A percentile compares a stretch with the other conserved stretches of the same genome.
These are phyloP conservation scores for Daphoenositta chrysoptera DNA, from an alignment of 2,113 vertebrate species.

Conservation along the genomic window DNA sequence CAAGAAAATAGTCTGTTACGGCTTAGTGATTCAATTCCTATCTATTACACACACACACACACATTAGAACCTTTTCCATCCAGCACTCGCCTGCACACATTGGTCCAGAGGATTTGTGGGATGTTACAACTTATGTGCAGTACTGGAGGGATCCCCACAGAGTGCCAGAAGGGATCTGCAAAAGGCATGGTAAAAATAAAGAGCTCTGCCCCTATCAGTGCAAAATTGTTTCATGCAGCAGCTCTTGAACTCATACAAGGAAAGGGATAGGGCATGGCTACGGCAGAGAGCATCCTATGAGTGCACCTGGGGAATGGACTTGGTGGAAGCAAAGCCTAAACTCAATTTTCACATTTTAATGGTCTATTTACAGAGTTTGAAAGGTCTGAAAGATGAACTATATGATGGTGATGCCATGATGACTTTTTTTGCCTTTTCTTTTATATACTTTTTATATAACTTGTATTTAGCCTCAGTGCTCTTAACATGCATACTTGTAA, in stretches of 20 bases:
- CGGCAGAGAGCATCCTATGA: neutral
- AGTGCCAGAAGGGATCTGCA: neutral
- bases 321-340: neutral
- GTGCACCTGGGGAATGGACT: neutral
- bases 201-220: conserved; percentile 14
- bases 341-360: conserved; percentile 47
- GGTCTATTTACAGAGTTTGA: neutral
- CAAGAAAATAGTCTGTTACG: conserved; percentile 19
- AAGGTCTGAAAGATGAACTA: neutral
- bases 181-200: conserved; percentile 48
- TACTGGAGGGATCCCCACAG: neutral
- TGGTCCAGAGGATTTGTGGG: neutral
- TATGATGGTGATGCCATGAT: neutral
- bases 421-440: no score
- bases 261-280: neutral
- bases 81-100: neutral
- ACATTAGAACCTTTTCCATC: neutral
- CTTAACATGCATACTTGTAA: no score
- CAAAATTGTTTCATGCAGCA: neutral
- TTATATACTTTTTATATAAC: no score
- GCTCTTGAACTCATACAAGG: neutral
- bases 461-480: no score
- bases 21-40: conserved; percentile 43
- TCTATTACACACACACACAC: neutral
- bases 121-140: neutral